Conservation (phyloP, 1,140 invertebrate genomes). For the Dolichoris vasculosae region DNA sequence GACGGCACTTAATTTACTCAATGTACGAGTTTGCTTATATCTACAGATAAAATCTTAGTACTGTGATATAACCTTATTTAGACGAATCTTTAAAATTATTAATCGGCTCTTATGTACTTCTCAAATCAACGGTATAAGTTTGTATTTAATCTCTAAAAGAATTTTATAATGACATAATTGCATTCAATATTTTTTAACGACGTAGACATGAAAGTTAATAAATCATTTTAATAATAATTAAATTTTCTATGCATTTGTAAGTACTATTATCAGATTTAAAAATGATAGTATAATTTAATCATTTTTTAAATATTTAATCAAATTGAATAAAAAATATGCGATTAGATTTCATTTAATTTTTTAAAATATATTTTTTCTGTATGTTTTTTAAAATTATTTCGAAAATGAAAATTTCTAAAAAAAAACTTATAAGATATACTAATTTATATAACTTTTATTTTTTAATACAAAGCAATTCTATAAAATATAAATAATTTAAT, state of each 20-base stretch:
- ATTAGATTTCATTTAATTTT: no score
- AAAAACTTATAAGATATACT: no score
- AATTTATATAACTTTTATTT: no score
- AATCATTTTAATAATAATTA: constrained; percentile 13
- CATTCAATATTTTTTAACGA: not conserved
- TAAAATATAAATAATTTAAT: no score
- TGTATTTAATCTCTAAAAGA: constrained; percentile 18
- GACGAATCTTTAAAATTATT: constrained; percentile 25
- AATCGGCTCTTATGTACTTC: not conserved
- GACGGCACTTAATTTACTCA: constrained; percentile 48
- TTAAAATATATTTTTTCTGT: no score
- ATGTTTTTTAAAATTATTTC: no score
- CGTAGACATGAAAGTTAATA: not conserved
- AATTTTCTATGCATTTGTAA: not conserved
- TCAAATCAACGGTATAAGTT: constrained; percentile 3
- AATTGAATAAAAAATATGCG: no score
- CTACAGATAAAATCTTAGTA: constrained; percentile 12
- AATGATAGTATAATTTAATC: no score
- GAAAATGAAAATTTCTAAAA: no score
- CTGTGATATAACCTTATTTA: constrained; percentile 24
- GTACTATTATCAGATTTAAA: no score
- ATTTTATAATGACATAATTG: constrained; percentile 14
- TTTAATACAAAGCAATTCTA: no score
- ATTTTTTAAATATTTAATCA: no score
- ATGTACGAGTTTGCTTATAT: constrained; percentile 43